A percentile compares a stretch with the other conserved stretches of the same genome.
Evolutionary conservation across 2,113 vertebrate genomes (phyloP).

Genomic region (Progne subis): DNA sequence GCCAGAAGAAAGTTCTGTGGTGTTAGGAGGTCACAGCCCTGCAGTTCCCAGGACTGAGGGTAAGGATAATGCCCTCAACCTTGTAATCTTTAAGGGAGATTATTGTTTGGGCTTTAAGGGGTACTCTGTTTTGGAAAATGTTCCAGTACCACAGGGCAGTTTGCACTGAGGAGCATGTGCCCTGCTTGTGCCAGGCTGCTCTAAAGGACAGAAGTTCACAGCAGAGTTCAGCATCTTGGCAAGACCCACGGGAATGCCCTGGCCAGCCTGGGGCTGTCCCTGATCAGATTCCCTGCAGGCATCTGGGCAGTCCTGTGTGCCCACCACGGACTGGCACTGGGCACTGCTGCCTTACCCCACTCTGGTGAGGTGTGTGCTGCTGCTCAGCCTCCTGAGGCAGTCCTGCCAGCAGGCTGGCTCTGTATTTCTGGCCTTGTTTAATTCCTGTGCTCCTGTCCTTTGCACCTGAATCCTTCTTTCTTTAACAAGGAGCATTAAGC

Average conservation of each 20-base stretch:
- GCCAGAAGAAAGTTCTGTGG: conserved; percentile 30
- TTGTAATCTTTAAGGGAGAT: background rate
- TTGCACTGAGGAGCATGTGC: background rate
- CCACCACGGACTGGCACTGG: fast-evolving
- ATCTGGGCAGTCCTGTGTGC: background rate
- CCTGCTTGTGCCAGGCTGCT: background rate
- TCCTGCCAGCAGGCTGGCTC: background rate
- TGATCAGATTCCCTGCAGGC: background rate
- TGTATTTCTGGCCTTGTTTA: background rate
- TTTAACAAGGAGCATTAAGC: background rate
- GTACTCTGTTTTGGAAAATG: background rate
- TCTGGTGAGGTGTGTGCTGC: background rate
- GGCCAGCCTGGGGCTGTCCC: background rate
- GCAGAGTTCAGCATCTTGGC: background rate
- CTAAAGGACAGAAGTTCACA: background rate
- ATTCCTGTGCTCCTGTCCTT: background rate
- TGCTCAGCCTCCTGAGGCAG: background rate
- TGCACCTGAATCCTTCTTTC: background rate
- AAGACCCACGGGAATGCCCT: background rate
- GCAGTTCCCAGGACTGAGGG: conserved; percentile 63
- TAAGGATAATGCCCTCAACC: background rate
- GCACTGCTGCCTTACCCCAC: background rate
- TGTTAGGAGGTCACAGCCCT: conserved; percentile 41
- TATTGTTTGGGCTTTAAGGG: background rate
- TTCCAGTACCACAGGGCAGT: background rate